These are phyloP conservation scores for Agraylea sexmaculata DNA, from an alignment of 1,140 invertebrate genomes.

Conservation along the genomic window DNA sequence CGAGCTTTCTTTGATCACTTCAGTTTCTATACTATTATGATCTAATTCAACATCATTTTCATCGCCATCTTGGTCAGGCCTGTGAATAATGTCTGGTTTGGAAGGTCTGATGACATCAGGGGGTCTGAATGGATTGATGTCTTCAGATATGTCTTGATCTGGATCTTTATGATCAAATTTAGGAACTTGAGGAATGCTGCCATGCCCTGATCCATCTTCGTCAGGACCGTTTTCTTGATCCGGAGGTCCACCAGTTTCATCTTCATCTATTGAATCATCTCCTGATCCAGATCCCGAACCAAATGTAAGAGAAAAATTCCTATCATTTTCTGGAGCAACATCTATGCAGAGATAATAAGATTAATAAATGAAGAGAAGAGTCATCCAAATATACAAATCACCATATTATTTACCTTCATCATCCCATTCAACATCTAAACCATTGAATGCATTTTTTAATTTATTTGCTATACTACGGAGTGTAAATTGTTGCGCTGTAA, in stretches of 20 bases:
- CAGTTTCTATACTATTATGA: slow-evolving; percentile 15
- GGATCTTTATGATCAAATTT: slow-evolving; percentile 12
- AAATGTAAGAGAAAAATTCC: slow-evolving; percentile 17
- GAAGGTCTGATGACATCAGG: slow-evolving; percentile 22
- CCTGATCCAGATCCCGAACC: slow-evolving; percentile 41
- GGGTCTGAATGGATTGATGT: slow-evolving; percentile 20
- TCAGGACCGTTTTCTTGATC: slow-evolving; percentile 15
- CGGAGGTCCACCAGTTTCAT: slow-evolving; percentile 18
- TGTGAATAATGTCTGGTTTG: slow-evolving; percentile 23
- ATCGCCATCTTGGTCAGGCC: slow-evolving; percentile 17
- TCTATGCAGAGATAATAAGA: neutral
- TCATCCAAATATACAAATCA: slow-evolving; percentile 2
- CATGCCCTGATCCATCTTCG: slow-evolving; percentile 15
- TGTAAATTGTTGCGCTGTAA: slow-evolving; percentile 65
- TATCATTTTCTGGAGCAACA: neutral
- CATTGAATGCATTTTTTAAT: slow-evolving; percentile 78
- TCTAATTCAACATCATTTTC: slow-evolving; percentile 13
- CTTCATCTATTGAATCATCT: slow-evolving; percentile 27
- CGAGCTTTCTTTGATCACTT: slow-evolving; percentile 8
- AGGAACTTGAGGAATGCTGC: slow-evolving; percentile 13
- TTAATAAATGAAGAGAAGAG: neutral
- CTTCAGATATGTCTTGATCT: slow-evolving; percentile 20
- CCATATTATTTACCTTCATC: slow-evolving; percentile 42
- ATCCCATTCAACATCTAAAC: slow-evolving; percentile 80
- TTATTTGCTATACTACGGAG: slow-evolving; percentile 69